These are phyloP conservation scores for Latheticus oryzae DNA, from an alignment of 2,888 invertebrate genomes.

Conservation along the genomic window DNA sequence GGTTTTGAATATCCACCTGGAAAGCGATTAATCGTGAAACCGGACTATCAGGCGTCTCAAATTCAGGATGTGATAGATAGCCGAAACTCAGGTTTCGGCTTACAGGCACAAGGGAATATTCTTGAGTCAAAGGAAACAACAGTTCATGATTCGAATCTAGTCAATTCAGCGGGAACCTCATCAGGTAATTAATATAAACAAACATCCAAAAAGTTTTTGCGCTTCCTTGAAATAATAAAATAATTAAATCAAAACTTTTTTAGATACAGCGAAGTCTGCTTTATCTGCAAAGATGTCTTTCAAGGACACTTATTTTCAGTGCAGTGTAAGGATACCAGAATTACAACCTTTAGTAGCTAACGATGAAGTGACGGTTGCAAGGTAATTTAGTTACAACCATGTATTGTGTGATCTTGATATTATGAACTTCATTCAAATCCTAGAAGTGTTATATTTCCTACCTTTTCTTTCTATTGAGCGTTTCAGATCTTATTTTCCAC, in stretches of 20 bases:
- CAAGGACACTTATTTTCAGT: constrained; percentile 62
- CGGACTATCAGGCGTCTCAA: constrained; percentile 63
- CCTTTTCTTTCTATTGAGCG: too few relatives aligned
- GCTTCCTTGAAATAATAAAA: not conserved
- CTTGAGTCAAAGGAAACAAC: constrained; percentile 77
- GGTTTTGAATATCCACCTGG: constrained; percentile 94
- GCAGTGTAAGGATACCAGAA: constrained; percentile 79
- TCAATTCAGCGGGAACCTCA: constrained; percentile 72
- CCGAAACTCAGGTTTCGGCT: too few relatives aligned
- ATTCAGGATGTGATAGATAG: too few relatives aligned
- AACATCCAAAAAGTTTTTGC: not conserved
- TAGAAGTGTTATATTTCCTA: too few relatives aligned
- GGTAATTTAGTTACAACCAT: constrained; percentile 60
- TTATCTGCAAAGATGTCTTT: too few relatives aligned
- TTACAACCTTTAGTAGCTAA: constrained; percentile 76
- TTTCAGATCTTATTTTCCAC: too few relatives aligned
- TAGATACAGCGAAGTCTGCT: too few relatives aligned
- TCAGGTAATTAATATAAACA: constrained; percentile 57
- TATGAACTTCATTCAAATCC: too few relatives aligned
- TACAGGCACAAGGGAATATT: too few relatives aligned
- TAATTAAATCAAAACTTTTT: constrained; percentile 4
- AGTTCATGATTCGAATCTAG: constrained; percentile 80
- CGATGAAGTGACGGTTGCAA: constrained; percentile 75
- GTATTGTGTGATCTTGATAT: not conserved
- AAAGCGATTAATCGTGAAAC: constrained; percentile 80